Percentiles rank a stretch among this genome's conserved stretches.
Evolutionary conservation across 2,888 invertebrate genomes (phyloP).

Genomic region (Cetonia aurata): DNA sequence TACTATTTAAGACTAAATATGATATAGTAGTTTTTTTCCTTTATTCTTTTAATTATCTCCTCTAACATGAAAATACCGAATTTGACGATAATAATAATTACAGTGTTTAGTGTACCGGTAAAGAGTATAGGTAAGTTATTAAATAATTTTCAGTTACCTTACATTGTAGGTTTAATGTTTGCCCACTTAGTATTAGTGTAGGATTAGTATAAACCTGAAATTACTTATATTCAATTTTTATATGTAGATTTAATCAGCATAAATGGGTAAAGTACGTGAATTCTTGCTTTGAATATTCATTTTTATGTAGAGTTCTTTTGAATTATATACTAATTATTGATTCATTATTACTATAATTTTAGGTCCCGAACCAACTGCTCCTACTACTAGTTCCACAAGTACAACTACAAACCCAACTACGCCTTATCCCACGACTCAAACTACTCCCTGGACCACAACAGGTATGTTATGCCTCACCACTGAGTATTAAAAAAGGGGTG

Average conservation of each 20-base stretch:
- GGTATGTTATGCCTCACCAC: conserved; percentile 53
- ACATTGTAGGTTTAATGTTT: background rate
- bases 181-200: background rate
- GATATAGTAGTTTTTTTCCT: too few relatives aligned
- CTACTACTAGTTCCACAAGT: background rate
- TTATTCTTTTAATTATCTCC: too few relatives aligned
- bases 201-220: too few relatives aligned
- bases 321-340: too few relatives aligned
- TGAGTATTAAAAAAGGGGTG: conserved; percentile 51
- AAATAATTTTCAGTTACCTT: background rate
- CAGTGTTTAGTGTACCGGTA: background rate
- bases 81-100: background rate
- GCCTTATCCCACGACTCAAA: conserved; percentile 61
- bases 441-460: conserved; percentile 30
- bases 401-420: conserved; percentile 62
- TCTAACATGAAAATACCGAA: background rate
- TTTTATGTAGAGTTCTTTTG: too few relatives aligned
- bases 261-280: too few relatives aligned
- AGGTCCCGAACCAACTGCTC: background rate
- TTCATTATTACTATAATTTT: background rate
- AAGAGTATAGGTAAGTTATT: background rate
- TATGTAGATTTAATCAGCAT: too few relatives aligned
- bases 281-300: too few relatives aligned
- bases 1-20: too few relatives aligned
- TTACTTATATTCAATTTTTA: too few relatives aligned